Evolutionary conservation across 2,888 invertebrate species (phyloP), one percentile per base, ranked within the genome.

Genomic region (Drepanosiphum platanoidis): DNA sequence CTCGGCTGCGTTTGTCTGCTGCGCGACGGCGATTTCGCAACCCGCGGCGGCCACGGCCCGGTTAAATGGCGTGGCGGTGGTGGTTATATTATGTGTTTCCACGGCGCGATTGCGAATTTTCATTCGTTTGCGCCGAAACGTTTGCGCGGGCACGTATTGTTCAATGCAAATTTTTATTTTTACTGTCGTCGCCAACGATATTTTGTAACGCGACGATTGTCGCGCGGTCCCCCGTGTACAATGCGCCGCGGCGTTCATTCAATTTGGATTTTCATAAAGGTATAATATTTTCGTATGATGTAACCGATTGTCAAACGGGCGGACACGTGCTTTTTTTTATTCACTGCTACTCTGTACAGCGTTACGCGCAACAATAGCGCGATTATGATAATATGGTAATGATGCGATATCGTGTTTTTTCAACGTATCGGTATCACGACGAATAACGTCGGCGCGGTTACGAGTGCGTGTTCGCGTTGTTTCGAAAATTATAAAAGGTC

Each of bases 101-200:
- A 58, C n/a, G n/a, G 22, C 7, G 27, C 58, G 34, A 80, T 80
- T 80, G 80, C 58, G 70, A 71, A 58, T 71, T 71, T 70, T 58
- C 80, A 30, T 70, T 58, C 7, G 42, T 68, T 27, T 42, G 7
- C 27, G 11, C 42, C n/a, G 22, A 81, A 81, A 81, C 15, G 81
- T 32, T 58, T 71, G 81, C 81, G 22, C 81, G 71, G 36, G 81
- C 71, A 61, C 81, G 71, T 71, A 81, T 81, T n/a, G n/a, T n/a
- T 81, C 81, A 71, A 81, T 81, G 81, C 58, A 61, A 81, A 81
- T 81, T 71, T 52, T 36, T 36, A 36, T 22, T 58, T 39, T 58
- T 61, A 30, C 46, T 81, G 36, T 30, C 68, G 4, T 34, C 36
- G 30, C 58, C 3, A 39, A 72, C 70, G 52, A 13, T 81, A 72